Evolutionary conservation across 2,797 vertebrate genomes (phyloP), one percentile per base, ranked within the genome.

Genomic region (Fratercula arctica): DNA sequence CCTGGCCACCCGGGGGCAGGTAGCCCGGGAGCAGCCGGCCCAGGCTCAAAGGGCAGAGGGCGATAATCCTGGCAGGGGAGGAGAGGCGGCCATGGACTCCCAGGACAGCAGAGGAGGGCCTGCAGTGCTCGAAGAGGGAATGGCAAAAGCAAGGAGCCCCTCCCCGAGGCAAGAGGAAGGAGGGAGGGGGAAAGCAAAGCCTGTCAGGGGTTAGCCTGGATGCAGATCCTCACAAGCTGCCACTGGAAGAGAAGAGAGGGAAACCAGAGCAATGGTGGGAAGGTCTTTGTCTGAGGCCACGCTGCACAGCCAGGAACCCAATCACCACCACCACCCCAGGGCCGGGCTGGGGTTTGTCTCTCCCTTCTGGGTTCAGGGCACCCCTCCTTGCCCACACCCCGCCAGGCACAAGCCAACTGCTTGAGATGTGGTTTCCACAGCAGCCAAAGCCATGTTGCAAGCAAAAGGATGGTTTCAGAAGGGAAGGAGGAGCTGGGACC

Each of bases 1-100:
- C 50, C 16, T 18, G 56, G 45, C 28, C 20, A 16, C 29, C 6
- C 0, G 0, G 8, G 9, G 16, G 66, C 37, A 29, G 2, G 28
- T 10, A 66, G 5, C 1, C 11, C 16, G 21, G 57, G 18, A 74
- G 51, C 46, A 43, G 37, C 26, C 4, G 4, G 26, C 53, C 63
- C 46, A 4, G n/a, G 86, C 29, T 79, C 74, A 63, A 89, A 90
- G 77, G 56, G 51, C 80, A 87, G 51, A 78, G 74, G 50, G 33
- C 3, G 4, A 66, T 20, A 66, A 45, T 26, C 37, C 31, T 41
- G 56, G n/a, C 75, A 86, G 17, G 14, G 59, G 39, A 74, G 31
- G 29, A 70, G 9, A 23, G 33, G 70, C 0, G 4, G 69, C 78
- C 67, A 31, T 35, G 60, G 20, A 17, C 46, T 50, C n/a, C 76